Base-by-base conservation (phyloP, 2,888 invertebrate species). In the Pinctada fucata region DNA sequence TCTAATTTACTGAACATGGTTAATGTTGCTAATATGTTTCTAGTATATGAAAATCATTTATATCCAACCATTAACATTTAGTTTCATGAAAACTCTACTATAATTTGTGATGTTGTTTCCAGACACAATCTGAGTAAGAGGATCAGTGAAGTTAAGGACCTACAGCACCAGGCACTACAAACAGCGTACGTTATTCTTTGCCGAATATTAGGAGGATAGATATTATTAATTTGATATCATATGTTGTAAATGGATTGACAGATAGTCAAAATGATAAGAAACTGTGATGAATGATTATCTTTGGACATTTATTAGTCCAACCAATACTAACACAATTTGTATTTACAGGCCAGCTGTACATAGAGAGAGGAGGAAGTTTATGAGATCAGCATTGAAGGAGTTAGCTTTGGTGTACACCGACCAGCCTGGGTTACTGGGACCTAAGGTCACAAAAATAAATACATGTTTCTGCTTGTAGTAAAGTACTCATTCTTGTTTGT, bases 341-440 rank as follows among this genome's bases (percentile, higher is more conserved):
- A 31, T 31, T 31, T 31, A 31, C 86, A 94, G 94, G 58, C 96
- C 97, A 0, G 95, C 96, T 81, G 95, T 97, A 90, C 99, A 99
- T 92, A 95, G 99, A 82, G 99, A 99, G 91, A 94, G 99, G 75
- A 94, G 99, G 86, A 99, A 99, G 93, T 99, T 99, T 93, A 94
- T 99, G 80, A 95, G 99, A 78, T 97, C 97, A 2, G 97, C 99
- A 2, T 93, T 99, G 45, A 97, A 98, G 91, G 99, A 99, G 93
- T 93, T 99, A 81, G 97, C 97, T 1, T 94, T 98, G 2, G 97
- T 99, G 88, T 95, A 99, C 91, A 97, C 98, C 16, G 99, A 99
- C 93, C 99, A 99, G 92, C 99, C 99, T 2, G 99, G 99, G 0
- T 94, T 99, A 47, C 93, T 99, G 67, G 99, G 99, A 0, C 99